Evolutionary conservation across 2,888 invertebrate species (phyloP).

Genomic region (Callyntrura sp.): DNA sequence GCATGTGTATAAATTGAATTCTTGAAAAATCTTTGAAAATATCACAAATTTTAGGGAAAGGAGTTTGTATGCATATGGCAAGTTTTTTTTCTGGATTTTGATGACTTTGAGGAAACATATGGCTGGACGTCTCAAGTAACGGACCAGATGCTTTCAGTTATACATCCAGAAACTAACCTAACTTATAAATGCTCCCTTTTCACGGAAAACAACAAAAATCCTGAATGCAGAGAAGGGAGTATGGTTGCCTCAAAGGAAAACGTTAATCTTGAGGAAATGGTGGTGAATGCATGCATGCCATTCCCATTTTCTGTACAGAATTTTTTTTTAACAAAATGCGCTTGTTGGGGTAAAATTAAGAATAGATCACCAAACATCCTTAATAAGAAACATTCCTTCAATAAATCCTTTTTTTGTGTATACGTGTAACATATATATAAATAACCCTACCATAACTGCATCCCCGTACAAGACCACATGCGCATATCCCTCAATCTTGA

Average conservation of each 20-base stretch:
- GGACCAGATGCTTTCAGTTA: conserved; percentile 81
- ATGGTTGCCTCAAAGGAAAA: conserved; percentile 61
- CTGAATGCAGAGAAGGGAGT: conserved; percentile 31
- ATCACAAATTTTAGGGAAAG: conserved; percentile 49
- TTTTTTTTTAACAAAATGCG: conserved; percentile 50
- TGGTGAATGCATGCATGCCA: conserved; percentile 7
- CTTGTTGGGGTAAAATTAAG: conserved; percentile 63
- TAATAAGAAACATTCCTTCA: conserved; percentile 75
- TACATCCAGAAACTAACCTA: conserved; percentile 6
- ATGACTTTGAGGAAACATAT: conserved; percentile 82
- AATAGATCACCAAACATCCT: conserved; percentile 64
- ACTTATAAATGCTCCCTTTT: conserved; percentile 72
- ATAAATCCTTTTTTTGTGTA: conserved; percentile 63
- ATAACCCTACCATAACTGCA: neutral
- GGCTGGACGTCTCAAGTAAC: conserved; percentile 83
- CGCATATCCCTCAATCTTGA: conserved; percentile 73
- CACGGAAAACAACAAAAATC: conserved; percentile 81
- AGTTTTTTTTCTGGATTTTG: conserved; percentile 49
- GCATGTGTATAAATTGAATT: conserved; percentile 34
- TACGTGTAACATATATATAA: neutral
- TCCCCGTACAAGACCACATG: conserved; percentile 49
- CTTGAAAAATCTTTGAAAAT: conserved; percentile 52
- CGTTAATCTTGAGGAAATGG: conserved; percentile 67
- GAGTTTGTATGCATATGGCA: conserved; percentile 67
- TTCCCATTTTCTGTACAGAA: conserved; percentile 14